Conservation (phyloP, 2,797 vertebrate genomes). For the Ctenosaura bakeri region DNA sequence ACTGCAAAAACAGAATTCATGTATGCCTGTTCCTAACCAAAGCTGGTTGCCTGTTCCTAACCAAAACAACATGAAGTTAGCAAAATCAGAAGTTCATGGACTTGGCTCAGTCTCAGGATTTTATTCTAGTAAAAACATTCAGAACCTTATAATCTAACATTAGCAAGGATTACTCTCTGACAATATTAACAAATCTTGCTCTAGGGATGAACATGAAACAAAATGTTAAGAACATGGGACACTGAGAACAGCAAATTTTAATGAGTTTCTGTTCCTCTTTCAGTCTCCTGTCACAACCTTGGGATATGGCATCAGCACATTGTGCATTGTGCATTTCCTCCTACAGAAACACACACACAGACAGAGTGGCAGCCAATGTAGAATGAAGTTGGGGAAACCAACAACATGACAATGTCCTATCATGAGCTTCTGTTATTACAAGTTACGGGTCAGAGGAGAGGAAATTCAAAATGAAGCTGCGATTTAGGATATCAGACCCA, state of each 20-base stretch:
- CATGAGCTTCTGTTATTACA: no score
- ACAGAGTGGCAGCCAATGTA: no score
- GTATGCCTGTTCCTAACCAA: neutral
- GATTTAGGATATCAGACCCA: neutral
- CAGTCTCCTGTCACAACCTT: neutral
- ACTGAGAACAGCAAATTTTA: no score
- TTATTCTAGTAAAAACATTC: neutral
- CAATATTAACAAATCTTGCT: neutral
- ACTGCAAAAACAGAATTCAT: neutral
- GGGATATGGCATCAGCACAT: no score
- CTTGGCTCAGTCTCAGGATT: neutral
- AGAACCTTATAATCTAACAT: no score
- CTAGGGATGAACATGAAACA: no score
- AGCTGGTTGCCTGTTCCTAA: no score
- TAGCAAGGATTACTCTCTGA: neutral
- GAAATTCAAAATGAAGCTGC: neutral
- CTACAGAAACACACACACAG: no score
- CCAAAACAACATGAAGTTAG: neutral
- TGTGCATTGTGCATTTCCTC: no score
- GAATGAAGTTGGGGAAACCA: no score
- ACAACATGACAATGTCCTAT: no score
- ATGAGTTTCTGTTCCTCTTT: neutral
- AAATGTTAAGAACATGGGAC: no score
- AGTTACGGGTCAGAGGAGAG: neutral
- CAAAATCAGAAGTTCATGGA: neutral